Percentiles rank a stretch among this genome's conserved stretches.
Evolutionary conservation across 2,797 vertebrate species (phyloP).

Genomic region (Pogoniulus pusillus): DNA sequence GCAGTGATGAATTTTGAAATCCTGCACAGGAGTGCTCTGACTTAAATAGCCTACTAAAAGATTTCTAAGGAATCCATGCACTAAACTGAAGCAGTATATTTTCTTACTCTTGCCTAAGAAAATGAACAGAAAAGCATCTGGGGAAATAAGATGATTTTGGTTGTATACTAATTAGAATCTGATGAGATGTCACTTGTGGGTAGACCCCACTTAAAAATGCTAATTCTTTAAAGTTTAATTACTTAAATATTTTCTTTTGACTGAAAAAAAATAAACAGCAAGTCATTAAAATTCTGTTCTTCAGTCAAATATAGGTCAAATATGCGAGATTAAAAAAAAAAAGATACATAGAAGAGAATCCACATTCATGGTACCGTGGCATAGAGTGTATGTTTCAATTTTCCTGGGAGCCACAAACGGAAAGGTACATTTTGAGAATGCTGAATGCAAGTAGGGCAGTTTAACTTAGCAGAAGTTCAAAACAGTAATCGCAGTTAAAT

Average conservation of each 20-base stretch:
- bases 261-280: neutral
- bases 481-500: neutral
- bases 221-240: neutral
- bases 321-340: accelerated
- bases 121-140: neutral
- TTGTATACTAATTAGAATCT: neutral
- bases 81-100: neutral
- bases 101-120: neutral
- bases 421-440: neutral
- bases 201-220: neutral
- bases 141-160: neutral
- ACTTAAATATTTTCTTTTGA: neutral
- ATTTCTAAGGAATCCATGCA: neutral
- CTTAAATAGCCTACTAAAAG: neutral
- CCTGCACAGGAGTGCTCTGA: neutral
- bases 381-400: neutral
- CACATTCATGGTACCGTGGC: neutral
- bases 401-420: neutral
- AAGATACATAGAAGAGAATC: neutral
- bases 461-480: neutral
- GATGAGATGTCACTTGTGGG: neutral
- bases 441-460: neutral
- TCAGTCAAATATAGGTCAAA: neutral
- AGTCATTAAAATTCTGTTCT: neutral
- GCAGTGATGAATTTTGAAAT: neutral